These are phyloP conservation scores for Paramormyrops kingsleyae DNA, from an alignment of 2,113 vertebrate species.

Conservation along the genomic window DNA sequence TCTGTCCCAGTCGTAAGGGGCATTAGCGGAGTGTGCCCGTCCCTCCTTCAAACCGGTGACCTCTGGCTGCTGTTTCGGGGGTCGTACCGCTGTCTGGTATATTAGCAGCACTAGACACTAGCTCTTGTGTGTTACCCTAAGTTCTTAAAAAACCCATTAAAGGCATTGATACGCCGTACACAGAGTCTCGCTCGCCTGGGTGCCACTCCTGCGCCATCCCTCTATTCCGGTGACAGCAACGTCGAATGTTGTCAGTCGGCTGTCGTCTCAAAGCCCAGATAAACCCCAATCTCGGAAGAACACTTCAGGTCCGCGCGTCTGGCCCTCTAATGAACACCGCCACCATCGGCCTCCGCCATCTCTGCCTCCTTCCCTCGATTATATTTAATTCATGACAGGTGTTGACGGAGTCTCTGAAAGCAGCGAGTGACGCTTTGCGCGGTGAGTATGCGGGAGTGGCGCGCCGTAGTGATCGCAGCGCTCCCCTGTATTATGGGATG, in stretches of 20 bases:
- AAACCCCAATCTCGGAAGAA: constrained; percentile 30
- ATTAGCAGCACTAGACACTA: neutral
- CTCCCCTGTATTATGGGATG: constrained; percentile 33
- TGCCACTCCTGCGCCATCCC: constrained; percentile 18
- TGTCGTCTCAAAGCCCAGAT: constrained; percentile 30
- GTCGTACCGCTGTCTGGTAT: neutral
- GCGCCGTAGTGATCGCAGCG: constrained; percentile 5
- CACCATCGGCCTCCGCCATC: neutral
- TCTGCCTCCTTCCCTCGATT: constrained; percentile 22
- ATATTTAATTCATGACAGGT: constrained; percentile 33
- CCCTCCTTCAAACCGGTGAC: neutral
- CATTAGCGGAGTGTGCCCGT: neutral
- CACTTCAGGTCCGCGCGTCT: constrained; percentile 15
- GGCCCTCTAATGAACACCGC: constrained; percentile 7
- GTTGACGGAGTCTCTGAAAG: constrained; percentile 23
- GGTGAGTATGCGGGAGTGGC: neutral
- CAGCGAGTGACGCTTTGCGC: neutral
- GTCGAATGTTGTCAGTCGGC: constrained; percentile 29
- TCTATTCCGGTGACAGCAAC: constrained; percentile 34
- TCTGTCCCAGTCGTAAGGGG: neutral
- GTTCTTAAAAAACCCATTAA: neutral
- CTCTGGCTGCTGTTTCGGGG: neutral
- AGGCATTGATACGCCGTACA: neutral
- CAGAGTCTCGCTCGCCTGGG: neutral
- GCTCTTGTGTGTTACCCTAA: neutral